phyloP scores from a whole-genome alignment of 2,888 invertebrate genomes.

The Cheilosia urbana region DNA sequence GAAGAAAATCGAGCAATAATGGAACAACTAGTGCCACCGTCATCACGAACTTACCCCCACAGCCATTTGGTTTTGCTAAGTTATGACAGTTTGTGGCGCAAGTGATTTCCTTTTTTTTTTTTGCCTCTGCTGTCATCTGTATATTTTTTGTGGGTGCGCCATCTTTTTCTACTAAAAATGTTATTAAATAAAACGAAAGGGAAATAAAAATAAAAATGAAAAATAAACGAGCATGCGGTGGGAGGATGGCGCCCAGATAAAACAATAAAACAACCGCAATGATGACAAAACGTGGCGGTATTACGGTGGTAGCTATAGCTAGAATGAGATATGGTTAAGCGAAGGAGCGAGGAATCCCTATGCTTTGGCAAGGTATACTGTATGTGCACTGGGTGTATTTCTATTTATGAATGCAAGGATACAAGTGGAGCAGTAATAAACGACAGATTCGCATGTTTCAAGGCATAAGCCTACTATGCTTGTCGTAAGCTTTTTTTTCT shows the following conservation, averaged over 20 bases:
- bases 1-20: constrained; percentile 57
- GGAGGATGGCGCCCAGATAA: constrained; percentile 26
- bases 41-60: constrained; percentile 59
- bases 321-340: constrained; percentile 24
- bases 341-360: constrained; percentile 23
- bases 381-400: background rate
- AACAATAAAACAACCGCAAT: constrained; percentile 66
- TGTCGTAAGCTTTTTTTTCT: constrained; percentile 59
- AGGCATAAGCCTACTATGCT: constrained; percentile 76
- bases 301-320: constrained; percentile 19
- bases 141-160: constrained; percentile 39
- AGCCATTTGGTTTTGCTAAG: constrained; percentile 69
- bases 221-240: constrained; percentile 47
- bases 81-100: constrained; percentile 75
- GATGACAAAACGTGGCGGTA: constrained; percentile 56
- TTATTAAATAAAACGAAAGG: constrained; percentile 65
- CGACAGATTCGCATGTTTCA: constrained; percentile 77
- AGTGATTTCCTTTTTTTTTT: constrained; percentile 62
- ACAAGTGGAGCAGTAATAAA: constrained; percentile 69
- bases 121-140: constrained; percentile 15
- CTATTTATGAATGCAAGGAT: constrained; percentile 48
- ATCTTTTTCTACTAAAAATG: constrained; percentile 54
- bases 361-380: constrained; percentile 8
- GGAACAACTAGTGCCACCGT: constrained; percentile 58
- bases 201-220: constrained; percentile 63